Evolutionary conservation across 2,797 vertebrate genomes (phyloP), one percentile per base, ranked within the genome.

Genomic region (Nyctalus aviator): DNA sequence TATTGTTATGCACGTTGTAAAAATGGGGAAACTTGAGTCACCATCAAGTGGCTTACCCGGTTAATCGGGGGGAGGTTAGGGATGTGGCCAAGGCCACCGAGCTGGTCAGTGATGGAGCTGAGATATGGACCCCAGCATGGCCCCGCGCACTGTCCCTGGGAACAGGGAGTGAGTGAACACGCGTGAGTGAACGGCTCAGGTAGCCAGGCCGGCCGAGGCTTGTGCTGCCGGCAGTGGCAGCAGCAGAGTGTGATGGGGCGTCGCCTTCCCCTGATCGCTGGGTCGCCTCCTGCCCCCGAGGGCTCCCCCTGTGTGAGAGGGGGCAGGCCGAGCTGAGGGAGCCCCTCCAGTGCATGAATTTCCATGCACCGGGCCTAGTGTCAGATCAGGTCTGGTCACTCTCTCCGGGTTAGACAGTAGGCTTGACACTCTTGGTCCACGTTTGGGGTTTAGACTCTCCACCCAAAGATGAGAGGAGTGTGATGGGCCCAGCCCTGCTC

Each of bases 1-100:
- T 23, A 3, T 3, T 9, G 41, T 44, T 21, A 4, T 7, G 44
- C 25, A 9, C 25, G 0, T 53, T 64, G 62, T 71, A 59, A 71
- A 64, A 41, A 72, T 0, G 5, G 53, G 59, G 82, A 93, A 85
- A 84, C 82, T 7, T 7, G 57, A 95, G 93, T 72, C 57, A 41
- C 41, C 25, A 0, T 71, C 64, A 5, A 48, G 81, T 35, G n/a
- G 7, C 17, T 35, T 41, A 32, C 27, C 64, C 30, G 17, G 37
- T 50, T 66, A 30, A 27, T 8, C 3, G 1, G 3, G 32, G 12
- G 41, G 55, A 66, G 48, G 41, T 20, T 50, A 27, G 44, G 14
- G 30, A 2, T 55, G n/a, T 53, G 21, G 23, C 32, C 3, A 4
- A 71, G 72, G 55, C 59, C 72, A 4, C 27, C 27, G 57, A 55